A percentile compares a stretch with the other conserved stretches of the same genome.
Evolutionary conservation across 1,140 invertebrate genomes (phyloP).

Genomic region (Globodera rostochiensis): DNA sequence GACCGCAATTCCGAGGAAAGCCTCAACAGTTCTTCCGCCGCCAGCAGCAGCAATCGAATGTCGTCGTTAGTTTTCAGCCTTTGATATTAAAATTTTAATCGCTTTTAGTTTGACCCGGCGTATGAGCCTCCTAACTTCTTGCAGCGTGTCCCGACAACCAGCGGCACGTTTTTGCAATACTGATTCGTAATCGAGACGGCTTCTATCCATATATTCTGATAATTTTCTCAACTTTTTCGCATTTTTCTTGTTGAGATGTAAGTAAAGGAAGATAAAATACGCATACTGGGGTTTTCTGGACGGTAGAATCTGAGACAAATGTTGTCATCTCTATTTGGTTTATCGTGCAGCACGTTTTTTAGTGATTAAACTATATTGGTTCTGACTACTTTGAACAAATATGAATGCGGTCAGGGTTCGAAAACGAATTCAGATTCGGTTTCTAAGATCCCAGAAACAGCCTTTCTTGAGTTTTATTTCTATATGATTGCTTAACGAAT

Average conservation of each 20-base stretch:
- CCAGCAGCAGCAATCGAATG: slow-evolving; percentile 14
- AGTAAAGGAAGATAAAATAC: no score
- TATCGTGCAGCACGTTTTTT: no score
- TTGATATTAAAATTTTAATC: neutral
- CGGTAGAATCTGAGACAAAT: no score
- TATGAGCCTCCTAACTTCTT: slow-evolving; percentile 50
- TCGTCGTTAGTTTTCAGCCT: neutral
- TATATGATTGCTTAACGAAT: no score
- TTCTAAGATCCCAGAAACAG: no score
- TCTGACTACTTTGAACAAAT: no score
- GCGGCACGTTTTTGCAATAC: neutral
- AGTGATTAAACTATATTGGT: no score
- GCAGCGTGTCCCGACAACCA: slow-evolving; percentile 28
- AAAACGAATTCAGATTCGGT: no score
- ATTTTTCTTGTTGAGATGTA: neutral
- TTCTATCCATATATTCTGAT: neutral
- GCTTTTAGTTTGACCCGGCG: slow-evolving; percentile 37
- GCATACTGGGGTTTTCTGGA: no score
- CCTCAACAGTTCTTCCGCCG: neutral
- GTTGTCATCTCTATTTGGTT: no score
- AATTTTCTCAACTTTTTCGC: neutral
- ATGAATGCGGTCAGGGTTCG: no score
- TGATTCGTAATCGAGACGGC: neutral
- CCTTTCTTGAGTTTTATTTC: no score
- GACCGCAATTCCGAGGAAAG: neutral